These are phyloP conservation scores for Rhizomys pruinosus DNA, from an alignment of 2,113 vertebrate genomes.

Conservation along the genomic window DNA sequence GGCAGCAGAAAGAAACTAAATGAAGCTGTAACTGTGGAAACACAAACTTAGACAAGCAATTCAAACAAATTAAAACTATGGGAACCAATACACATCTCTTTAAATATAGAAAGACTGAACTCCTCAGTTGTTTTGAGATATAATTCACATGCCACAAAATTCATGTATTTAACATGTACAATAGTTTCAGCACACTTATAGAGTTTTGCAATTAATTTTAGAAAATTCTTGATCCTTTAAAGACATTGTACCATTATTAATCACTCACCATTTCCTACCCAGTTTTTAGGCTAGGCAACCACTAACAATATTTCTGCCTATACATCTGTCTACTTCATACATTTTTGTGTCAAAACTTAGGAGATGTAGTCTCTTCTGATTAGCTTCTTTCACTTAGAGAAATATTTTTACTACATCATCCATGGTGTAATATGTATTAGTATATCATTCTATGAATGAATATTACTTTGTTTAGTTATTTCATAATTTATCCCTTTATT, in stretches of 20 bases:
- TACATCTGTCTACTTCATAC: background rate
- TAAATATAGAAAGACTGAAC: too few species aligned
- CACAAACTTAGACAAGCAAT: too few species aligned
- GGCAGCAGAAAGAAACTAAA: too few species aligned
- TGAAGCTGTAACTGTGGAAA: too few species aligned
- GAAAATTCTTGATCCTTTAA: background rate
- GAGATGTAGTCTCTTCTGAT: background rate
- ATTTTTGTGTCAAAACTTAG: background rate
- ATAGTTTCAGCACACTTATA: background rate
- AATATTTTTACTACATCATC: background rate
- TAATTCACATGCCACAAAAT: background rate
- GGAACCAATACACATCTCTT: too few species aligned
- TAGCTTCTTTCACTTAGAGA: background rate
- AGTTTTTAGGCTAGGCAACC: background rate
- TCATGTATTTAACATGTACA: background rate
- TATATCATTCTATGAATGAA: background rate
- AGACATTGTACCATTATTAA: background rate
- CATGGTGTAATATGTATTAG: background rate
- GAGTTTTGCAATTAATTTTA: background rate
- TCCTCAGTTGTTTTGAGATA: background rate
- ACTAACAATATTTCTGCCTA: background rate
- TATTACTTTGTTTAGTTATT: background rate
- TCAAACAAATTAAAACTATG: too few species aligned
- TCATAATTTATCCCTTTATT: background rate
- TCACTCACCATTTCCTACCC: background rate